These are phyloP conservation scores for Hippocampus guttulatus DNA, from an alignment of 2,113 vertebrate genomes.

Conservation along the genomic window DNA sequence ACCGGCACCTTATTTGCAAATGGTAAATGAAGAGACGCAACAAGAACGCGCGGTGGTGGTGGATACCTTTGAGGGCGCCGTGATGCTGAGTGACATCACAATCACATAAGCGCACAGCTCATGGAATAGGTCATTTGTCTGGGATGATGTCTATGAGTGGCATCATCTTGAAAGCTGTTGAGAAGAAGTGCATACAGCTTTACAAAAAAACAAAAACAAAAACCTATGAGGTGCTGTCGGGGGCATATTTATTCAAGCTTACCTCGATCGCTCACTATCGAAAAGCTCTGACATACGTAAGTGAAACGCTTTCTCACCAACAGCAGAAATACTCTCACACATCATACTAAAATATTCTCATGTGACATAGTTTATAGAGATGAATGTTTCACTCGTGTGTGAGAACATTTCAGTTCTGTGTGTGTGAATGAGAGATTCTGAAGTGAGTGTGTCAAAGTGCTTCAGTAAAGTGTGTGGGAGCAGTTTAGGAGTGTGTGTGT, in stretches of 20 bases:
- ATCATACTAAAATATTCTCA: not conserved
- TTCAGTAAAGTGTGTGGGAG: no score
- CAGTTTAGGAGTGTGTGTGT: no score
- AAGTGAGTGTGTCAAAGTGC: no score
- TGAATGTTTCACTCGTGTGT: no score
- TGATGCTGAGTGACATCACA: slow-evolving; percentile 6
- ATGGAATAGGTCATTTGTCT: not conserved
- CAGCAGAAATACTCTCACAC: not conserved
- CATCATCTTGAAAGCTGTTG: slow-evolving; percentile 5
- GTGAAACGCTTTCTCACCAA: not conserved
- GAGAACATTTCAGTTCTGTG: no score
- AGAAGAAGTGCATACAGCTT: not conserved
- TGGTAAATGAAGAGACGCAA: not conserved
- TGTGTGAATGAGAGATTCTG: no score
- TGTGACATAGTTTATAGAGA: not conserved
- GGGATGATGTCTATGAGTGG: not conserved
- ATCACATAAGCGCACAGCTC: slow-evolving; percentile 7
- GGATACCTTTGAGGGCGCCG: not conserved
- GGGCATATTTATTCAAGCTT: not conserved
- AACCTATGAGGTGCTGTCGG: not conserved
- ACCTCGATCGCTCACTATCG: not conserved
- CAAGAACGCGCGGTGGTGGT: not conserved
- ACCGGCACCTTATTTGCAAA: not conserved
- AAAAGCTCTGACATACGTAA: not conserved
- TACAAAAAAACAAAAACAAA: no score